Conservation (phyloP, 2,797 vertebrate genomes). For the Prunella strophiata region DNA sequence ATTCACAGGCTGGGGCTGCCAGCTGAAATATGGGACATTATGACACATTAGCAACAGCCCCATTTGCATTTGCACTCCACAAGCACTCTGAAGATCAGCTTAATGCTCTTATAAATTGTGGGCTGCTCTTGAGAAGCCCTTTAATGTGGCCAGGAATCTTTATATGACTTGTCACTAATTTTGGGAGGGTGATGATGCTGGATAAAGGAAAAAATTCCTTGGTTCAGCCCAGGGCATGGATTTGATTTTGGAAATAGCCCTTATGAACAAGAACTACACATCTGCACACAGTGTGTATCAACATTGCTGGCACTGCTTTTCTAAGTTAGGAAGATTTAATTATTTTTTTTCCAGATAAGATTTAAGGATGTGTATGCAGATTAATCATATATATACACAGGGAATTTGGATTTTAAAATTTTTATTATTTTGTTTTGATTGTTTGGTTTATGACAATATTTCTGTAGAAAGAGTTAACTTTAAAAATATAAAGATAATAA, state of each 20-base stretch:
- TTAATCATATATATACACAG: fast-evolving
- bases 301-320: neutral
- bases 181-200: neutral
- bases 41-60: neutral
- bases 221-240: neutral
- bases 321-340: neutral
- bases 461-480: neutral
- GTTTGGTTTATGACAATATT: neutral
- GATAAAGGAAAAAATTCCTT: neutral
- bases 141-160: neutral
- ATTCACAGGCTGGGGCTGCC: neutral
- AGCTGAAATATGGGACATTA: neutral
- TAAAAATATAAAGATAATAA: neutral
- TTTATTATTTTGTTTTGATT: neutral
- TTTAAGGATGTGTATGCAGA: neutral
- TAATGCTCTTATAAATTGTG: neutral
- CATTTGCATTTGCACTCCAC: neutral
- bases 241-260: neutral
- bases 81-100: neutral
- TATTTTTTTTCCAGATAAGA: neutral
- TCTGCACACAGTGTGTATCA: neutral
- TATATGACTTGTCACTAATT: neutral
- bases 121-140: neutral
- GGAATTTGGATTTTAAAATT: fast-evolving
- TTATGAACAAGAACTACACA: neutral